A percentile compares a stretch with the other conserved stretches of the same genome.
Evolutionary conservation across 2,113 vertebrate genomes (phyloP).

Genomic region (sheep (Ovis aries)): ARS-UI_Ramb_v3.0 NC_056054.1:30912501-30913000

Average conservation of each 20-base stretch:
- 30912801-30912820: background rate
- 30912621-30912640: background rate
- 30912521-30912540: background rate
- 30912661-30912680: background rate
- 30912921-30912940: background rate
- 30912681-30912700: background rate
- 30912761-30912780: background rate
- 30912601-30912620: background rate
- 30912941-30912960: background rate
- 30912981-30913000: background rate
- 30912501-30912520: fast-evolving
- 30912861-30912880: background rate
- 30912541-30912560: background rate
- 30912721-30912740: background rate
- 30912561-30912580: background rate
- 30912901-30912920: background rate
- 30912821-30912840: background rate
- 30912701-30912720: background rate
- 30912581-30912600: background rate
- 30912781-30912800: too few relatives aligned
- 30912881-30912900: background rate
- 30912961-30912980: background rate
- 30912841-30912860: background rate
- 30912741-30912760: background rate
- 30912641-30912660: background rate